Conservation (phyloP, 92 coral and sea anemone species). For the Actinostola sp. region DNA sequence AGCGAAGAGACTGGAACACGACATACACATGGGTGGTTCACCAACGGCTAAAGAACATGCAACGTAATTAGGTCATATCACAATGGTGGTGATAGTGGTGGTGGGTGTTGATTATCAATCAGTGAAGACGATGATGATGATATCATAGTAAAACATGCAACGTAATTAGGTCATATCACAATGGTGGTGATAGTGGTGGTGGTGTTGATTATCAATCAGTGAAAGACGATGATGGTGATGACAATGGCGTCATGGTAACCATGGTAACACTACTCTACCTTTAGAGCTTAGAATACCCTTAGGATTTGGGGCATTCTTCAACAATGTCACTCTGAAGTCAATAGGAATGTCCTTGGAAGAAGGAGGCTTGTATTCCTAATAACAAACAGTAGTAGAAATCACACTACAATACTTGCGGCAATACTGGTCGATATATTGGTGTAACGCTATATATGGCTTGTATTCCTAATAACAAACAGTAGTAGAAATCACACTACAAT, state of each 20-base stretch:
- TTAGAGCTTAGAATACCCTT: constrained; percentile 83
- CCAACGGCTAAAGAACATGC: constrained; percentile 64
- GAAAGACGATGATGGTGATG: not conserved
- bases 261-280: constrained; percentile 39
- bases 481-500: too few relatives aligned
- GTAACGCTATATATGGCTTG: too few relatives aligned
- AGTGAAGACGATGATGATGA: not conserved
- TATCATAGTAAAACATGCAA: not conserved
- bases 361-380: constrained; percentile 90
- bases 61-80: too few relatives aligned
- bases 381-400: too few relatives aligned
- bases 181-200: not conserved
- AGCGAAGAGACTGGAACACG: constrained; percentile 81
- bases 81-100: not conserved
- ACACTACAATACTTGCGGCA: too few relatives aligned
- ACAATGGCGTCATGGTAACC: not conserved
- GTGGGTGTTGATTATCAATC: not conserved
- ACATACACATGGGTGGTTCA: constrained; percentile 90
- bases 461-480: not conserved
- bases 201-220: not conserved
- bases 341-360: constrained; percentile 91
- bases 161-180: not conserved
- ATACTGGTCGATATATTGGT: too few relatives aligned
- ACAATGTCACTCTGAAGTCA: constrained; percentile 76
- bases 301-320: constrained; percentile 91